Conservation (phyloP, 1,140 invertebrate species). For the Wiebesia pumilae region DNA sequence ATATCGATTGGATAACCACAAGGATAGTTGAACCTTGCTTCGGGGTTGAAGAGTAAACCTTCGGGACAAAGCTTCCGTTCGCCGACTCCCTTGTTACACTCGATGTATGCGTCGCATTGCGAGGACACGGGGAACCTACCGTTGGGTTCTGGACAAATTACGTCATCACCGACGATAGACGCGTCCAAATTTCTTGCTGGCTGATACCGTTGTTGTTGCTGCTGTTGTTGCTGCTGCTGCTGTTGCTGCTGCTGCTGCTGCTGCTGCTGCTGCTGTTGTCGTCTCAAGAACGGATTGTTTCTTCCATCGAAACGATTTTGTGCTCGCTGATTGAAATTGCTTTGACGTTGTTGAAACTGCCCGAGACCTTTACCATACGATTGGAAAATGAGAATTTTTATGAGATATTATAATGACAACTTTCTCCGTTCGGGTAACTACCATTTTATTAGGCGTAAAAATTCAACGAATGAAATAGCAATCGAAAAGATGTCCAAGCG, state of each 20-base stretch:
- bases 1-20: slow-evolving; percentile 90
- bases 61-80: slow-evolving; percentile 89
- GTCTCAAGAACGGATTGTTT: slow-evolving; percentile 15
- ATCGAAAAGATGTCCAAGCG: not conserved
- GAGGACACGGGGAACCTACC: slow-evolving; percentile 81
- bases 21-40: slow-evolving; percentile 83
- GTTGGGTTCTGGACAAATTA: slow-evolving; percentile 79
- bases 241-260: no score
- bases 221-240: not conserved
- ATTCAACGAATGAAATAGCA: not conserved
- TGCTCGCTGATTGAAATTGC: not conserved
- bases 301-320: not conserved
- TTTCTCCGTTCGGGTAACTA: not conserved
- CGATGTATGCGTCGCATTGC: slow-evolving; percentile 85
- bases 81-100: slow-evolving; percentile 83
- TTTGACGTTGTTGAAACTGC: slow-evolving; percentile 30
- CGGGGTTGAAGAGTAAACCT: slow-evolving; percentile 88
- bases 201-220: slow-evolving; percentile 4
- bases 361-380: not conserved
- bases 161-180: not conserved
- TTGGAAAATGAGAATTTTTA: not conserved
- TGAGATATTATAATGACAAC: not conserved
- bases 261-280: not conserved
- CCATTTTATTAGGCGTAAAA: not conserved
- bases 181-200: not conserved